Evolutionary conservation across 2,113 vertebrate species (phyloP), one percentile per base, ranked within the genome.

Genomic region (Apteryx owenii): DNA sequence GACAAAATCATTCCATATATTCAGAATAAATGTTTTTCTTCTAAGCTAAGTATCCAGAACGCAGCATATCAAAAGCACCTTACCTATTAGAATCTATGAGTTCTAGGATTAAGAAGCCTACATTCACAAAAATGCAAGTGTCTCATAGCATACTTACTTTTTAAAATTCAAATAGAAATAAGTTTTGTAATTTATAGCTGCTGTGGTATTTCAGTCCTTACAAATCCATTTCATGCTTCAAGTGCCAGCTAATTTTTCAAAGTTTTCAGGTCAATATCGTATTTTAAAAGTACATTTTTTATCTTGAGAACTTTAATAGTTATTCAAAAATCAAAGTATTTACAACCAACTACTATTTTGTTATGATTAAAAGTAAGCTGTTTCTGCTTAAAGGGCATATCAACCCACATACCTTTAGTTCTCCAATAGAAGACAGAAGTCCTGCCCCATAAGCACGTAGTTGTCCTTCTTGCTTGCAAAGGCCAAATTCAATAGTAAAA

Each of bases 401-500:
- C 69, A 81, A 78, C 76, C 79, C 75, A 88, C 94, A 9, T 98
- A 99, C 99, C 99, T 98, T 98, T 88, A 99, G 95, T 89, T 99
- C 99, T 66, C 99, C 99, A 42, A 99, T 99, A 54, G 99, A 99
- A 36, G 99, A 99, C 80, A 99, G 98, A 25, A 99, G 98, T 19
- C 99, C 99, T 17, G 99, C 99, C 31, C 99, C 99, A 2, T 99
- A 99, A 21, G 99, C 99, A 94, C 99, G 98, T n/a, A 99, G 97
- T 20, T 99, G 99, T 61, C 99, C 99, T 29, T 99, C 99, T 97
- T 99, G 99, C 96, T 99, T 99, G 96, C 99, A 99, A 85, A 99
- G 98, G 65, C 99, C 99, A 95, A 99, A 99, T 98, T 99, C 99
- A 13, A 99, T 99, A 0, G 99, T 99, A 98, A 99, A 99, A 98